Evolutionary conservation across 2,888 invertebrate species (phyloP), one percentile per base, ranked within the genome.

Genomic region (Nymphalis polychloros): DNA sequence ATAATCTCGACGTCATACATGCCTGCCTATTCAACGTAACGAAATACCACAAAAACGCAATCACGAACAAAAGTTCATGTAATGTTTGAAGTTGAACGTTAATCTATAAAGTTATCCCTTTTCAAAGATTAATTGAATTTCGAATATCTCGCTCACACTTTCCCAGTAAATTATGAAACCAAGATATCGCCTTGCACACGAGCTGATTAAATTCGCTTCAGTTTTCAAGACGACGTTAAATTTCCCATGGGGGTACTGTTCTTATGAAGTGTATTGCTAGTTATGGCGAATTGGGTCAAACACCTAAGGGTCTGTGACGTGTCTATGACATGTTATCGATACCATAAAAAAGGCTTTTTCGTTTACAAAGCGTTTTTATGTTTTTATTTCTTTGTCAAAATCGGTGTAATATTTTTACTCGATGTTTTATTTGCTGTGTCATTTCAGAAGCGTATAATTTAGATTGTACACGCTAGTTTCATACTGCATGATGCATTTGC

Each of bases 151-250:
- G 17, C 59, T 63, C 59, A 57, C 55, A 62, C 57, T 31, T 57
- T 57, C 16, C n/a, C 35, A 23, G 59, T 41, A 67, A 35, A 62
- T 62, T 67, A 67, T 57, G 59, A 31, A 59, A 50, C 46, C 63
- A 52, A 63, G 64, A 64, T 63, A 67, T 63, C 64, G 65, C 53
- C 63, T 66, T 50, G 59, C 67, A 72, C 64, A 65, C 59, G 49
- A 64, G 67, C 49, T 72, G 68, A 72, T 70, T 70, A 70, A 72
- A 72, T 72, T 72, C 63, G 63, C 57, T 70, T 67, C 67, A 70
- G 70, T 70, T 67, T 70, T 70, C 70, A 72, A 59, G 72, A 72
- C 67, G 20, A 65, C 53, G 65, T 72, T 68, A 65, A 67, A 72
- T 72, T 72, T 72, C 72, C 72, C 72, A 23, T 16, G 57, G 64